Evolutionary conservation across 2,888 invertebrate species (phyloP).

Genomic region (Halocaridina rubra): DNA sequence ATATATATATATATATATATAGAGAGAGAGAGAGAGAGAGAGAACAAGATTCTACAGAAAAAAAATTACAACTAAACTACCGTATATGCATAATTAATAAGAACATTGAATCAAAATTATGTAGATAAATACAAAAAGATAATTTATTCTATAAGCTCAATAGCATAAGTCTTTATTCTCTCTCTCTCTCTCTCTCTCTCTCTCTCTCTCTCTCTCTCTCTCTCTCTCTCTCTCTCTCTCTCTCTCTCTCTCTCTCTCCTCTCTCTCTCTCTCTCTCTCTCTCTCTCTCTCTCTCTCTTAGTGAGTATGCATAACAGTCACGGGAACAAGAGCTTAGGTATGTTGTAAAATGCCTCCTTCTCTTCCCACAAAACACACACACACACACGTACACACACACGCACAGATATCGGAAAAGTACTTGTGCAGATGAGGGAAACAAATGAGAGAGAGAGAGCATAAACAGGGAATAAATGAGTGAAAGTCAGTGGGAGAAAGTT

Average conservation of each 20-base stretch:
- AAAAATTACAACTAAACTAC: not conserved
- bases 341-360: too few species aligned
- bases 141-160: too few species aligned
- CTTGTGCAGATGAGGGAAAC: too few species aligned
- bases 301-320: too few species aligned
- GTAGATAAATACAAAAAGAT: not conserved
- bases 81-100: not conserved
- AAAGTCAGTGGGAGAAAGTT: too few species aligned
- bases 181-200: not conserved
- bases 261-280: not conserved
- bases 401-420: too few species aligned
- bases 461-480: too few species aligned
- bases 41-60: not conserved
- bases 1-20: constrained; percentile 76
- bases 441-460: too few species aligned
- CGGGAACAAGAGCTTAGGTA: too few species aligned
- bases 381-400: too few species aligned
- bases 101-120: not conserved
- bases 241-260: not conserved
- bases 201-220: not conserved
- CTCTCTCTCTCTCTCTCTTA: not conserved
- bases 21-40: not conserved
- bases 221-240: not conserved
- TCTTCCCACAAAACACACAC: too few species aligned
- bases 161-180: not conserved